Conservation (phyloP, 2,113 vertebrate species). For the Campylomormyrus tamandua region DNA sequence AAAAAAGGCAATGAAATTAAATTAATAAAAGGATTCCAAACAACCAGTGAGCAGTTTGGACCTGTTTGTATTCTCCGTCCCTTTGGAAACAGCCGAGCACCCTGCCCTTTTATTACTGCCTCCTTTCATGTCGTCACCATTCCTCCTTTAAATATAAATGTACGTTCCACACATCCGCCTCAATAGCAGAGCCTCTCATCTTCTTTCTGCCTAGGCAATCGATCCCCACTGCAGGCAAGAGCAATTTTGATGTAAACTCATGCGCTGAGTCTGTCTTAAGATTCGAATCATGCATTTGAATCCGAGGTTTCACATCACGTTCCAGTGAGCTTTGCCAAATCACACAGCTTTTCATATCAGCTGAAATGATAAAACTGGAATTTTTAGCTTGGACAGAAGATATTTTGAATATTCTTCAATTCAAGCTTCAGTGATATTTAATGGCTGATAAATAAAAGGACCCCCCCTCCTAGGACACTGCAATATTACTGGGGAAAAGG, state of each 20-base stretch:
- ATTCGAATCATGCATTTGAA: not conserved
- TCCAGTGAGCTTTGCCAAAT: not conserved
- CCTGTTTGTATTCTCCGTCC: not conserved
- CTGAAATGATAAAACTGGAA: not conserved
- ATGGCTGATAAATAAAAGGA: not conserved
- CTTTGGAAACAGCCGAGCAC: not conserved
- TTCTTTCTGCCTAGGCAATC: not conserved
- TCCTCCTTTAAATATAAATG: not conserved
- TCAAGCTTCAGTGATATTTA: not conserved
- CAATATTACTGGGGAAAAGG: not conserved
- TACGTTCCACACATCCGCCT: not conserved
- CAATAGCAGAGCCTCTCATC: not conserved
- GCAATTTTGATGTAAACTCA: not conserved
- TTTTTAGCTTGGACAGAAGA: not conserved
- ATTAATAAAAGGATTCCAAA: not conserved
- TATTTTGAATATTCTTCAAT: not conserved
- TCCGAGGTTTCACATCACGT: not conserved
- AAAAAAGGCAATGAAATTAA: not conserved
- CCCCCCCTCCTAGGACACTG: not conserved
- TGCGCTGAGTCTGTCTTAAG: not conserved
- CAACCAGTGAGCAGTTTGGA: not conserved
- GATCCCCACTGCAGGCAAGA: not conserved
- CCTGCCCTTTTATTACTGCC: not conserved
- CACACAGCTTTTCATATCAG: not conserved
- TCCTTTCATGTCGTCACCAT: not conserved